Percentiles rank a stretch among this genome's conserved stretches.
Evolutionary conservation across 1,140 invertebrate species (phyloP).

Genomic region (Neodiprion fabricii): DNA sequence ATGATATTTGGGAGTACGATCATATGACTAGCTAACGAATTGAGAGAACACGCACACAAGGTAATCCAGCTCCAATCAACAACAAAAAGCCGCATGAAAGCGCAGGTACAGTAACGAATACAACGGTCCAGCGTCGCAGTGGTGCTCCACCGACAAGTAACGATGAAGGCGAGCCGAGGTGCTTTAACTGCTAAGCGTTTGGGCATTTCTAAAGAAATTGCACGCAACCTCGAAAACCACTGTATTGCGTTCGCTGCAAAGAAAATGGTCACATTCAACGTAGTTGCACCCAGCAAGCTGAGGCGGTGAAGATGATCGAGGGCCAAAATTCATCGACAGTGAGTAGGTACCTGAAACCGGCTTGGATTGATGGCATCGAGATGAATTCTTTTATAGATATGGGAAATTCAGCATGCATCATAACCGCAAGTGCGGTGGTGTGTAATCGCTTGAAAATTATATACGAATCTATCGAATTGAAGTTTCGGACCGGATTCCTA

Average conservation of each 20-base stretch:
- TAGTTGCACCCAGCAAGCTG: neutral
- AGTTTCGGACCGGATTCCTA: conserved; percentile 25
- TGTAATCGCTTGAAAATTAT: conserved; percentile 19
- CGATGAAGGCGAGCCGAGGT: conserved; percentile 21
- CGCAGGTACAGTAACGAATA: neutral
- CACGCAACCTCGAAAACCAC: conserved; percentile 19
- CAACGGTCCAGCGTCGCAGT: neutral
- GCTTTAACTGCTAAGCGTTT: conserved; percentile 30
- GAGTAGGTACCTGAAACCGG: conserved; percentile 28
- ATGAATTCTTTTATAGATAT: conserved; percentile 27
- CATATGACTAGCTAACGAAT: conserved; percentile 23
- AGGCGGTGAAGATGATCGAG: neutral
- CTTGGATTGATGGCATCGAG: conserved; percentile 16
- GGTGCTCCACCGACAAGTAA: neutral
- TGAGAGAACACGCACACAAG: neutral
- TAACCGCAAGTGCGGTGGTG: conserved; percentile 25
- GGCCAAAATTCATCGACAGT: neutral
- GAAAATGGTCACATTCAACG: no score
- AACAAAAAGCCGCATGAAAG: conserved; percentile 12
- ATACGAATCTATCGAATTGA: conserved; percentile 4
- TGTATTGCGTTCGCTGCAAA: conserved; percentile 13
- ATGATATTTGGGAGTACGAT: conserved; percentile 28
- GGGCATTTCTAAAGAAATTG: conserved; percentile 30
- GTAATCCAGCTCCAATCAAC: conserved; percentile 12
- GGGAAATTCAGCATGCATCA: conserved; percentile 30